These are phyloP conservation scores for Nansenia antarctica DNA, from an alignment of 2,113 vertebrate genomes.

Conservation along the genomic window DNA sequence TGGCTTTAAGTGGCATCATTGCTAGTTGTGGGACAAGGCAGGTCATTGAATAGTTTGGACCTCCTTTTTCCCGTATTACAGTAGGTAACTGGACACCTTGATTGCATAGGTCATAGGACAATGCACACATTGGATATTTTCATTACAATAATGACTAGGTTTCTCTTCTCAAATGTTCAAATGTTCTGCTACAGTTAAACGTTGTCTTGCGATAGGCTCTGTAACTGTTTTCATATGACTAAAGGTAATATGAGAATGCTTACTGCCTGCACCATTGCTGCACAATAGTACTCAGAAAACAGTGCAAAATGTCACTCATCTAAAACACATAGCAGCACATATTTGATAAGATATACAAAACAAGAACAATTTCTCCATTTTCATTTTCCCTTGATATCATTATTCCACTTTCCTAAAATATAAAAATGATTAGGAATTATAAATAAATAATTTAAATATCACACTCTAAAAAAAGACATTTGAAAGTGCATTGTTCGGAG, in stretches of 20 bases:
- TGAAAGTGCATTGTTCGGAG: slow-evolving; percentile 74
- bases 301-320: background rate
- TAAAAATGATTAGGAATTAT: slow-evolving; percentile 60
- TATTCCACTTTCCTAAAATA: background rate
- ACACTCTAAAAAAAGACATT: slow-evolving; percentile 25
- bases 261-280: background rate
- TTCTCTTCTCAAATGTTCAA: no score
- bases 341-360: background rate
- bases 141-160: no score
- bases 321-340: background rate
- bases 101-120: no score
- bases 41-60: background rate
- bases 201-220: no score
- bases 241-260: background rate
- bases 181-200: background rate
- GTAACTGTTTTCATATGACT: background rate
- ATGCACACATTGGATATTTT: no score
- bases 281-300: background rate
- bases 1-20: background rate
- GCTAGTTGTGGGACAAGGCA: background rate
- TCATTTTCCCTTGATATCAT: background rate
- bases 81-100: no score
- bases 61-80: no score
- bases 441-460: slow-evolving; percentile 75
- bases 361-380: background rate